Percentiles rank a stretch among this genome's conserved stretches.
Evolutionary conservation across 2,888 invertebrate species (phyloP).

Genomic region (Caenorhabditis drosophilae): DNA sequence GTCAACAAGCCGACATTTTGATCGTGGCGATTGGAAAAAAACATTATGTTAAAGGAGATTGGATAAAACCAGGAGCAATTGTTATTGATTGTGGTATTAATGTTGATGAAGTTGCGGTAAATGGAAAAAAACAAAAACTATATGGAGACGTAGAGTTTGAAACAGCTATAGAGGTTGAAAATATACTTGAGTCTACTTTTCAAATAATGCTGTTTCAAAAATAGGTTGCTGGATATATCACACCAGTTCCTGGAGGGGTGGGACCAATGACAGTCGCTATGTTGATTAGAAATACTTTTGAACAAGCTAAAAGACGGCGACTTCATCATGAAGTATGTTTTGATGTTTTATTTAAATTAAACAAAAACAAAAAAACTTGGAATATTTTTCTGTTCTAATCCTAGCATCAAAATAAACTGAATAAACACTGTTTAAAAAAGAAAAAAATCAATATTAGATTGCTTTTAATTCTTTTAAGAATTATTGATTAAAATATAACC

Average conservation of each 20-base stretch:
- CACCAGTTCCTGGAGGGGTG: slow-evolving; percentile 79
- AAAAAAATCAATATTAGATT: too few species aligned
- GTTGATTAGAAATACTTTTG: slow-evolving; percentile 82
- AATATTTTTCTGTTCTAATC: too few species aligned
- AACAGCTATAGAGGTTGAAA: slow-evolving; percentile 75
- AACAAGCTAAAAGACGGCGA: slow-evolving; percentile 76
- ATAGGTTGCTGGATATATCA: slow-evolving; percentile 72
- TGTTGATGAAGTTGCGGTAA: slow-evolving; percentile 66
- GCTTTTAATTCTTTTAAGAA: too few species aligned
- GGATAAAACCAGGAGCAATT: slow-evolving; percentile 96
- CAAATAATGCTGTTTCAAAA: slow-evolving; percentile 1
- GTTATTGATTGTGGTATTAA: slow-evolving; percentile 99
- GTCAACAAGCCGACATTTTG: slow-evolving; percentile 83
- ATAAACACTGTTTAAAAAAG: too few species aligned
- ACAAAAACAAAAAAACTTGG: neutral
- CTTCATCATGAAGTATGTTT: slow-evolving; percentile 29
- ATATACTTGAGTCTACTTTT: neutral
- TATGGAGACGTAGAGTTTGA: slow-evolving; percentile 93
- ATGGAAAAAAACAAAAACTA: slow-evolving; percentile 57
- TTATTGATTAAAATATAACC: too few species aligned
- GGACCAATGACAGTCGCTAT: slow-evolving; percentile 98
- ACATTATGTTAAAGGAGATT: slow-evolving; percentile 86
- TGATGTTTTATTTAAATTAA: neutral
- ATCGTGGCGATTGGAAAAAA: slow-evolving; percentile 93
- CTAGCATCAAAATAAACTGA: too few species aligned